Conservation (phyloP, 1,140 invertebrate species). For the Drosophila lacertosa region DNA sequence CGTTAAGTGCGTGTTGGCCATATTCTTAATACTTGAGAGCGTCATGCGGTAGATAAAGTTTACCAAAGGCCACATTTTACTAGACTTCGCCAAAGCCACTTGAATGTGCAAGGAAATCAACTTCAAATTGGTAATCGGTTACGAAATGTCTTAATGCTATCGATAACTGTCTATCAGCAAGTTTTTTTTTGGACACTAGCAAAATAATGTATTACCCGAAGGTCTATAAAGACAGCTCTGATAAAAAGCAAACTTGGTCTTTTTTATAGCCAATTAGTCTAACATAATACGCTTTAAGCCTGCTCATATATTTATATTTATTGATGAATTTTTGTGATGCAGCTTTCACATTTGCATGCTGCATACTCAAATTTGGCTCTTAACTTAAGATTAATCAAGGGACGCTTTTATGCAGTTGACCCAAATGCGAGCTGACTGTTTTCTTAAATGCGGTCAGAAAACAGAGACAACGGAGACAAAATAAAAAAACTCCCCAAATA, state of each 20-base stretch:
- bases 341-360: constrained; percentile 20
- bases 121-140: constrained; percentile 64
- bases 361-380: constrained; percentile 9
- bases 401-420: constrained; percentile 24
- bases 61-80: not conserved
- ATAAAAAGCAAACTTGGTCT: too few relatives aligned
- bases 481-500: constrained; percentile 5
- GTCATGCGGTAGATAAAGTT: constrained; percentile 23
- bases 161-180: constrained; percentile 50
- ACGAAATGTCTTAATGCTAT: constrained; percentile 55
- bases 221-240: not conserved
- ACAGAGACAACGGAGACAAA: not conserved
- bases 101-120: constrained; percentile 19
- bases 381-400: constrained; percentile 19
- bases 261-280: too few relatives aligned
- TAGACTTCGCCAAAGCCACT: constrained; percentile 18
- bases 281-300: not conserved
- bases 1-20: constrained; percentile 5
- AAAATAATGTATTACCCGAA: constrained; percentile 31
- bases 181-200: not conserved
- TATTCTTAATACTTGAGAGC: not conserved
- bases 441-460: not conserved
- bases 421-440: constrained; percentile 12
- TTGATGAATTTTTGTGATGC: not conserved
- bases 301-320: not conserved